Base-by-base conservation (phyloP, 2,113 vertebrate genomes). In the Heliornis fulica region DNA sequence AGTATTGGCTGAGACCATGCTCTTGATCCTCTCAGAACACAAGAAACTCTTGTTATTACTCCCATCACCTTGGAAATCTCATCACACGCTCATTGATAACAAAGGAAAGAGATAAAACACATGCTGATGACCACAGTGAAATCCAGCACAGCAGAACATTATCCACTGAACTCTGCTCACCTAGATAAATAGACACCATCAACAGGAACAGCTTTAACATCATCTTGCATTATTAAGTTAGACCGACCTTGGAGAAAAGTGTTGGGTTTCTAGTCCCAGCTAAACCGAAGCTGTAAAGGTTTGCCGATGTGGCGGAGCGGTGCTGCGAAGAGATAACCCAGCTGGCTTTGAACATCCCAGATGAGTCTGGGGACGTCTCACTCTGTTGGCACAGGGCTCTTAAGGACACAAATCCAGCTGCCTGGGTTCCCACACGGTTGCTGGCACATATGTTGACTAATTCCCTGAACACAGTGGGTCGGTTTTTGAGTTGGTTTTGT, bases 61-160 rank as follows among this genome's bases (percentile, higher is more conserved):
- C 13, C 31, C 28, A 16, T 31, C 13, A 71, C 46, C 40, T 51
- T 40, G 32, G 46, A 32, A 65, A 66, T 40, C 45, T 51, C 31
- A 26, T 29, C 19, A 13, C 50, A 48, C 6, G 9, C 15, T 69
- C 29, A 18, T 18, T 69, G 25, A 18, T 18, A 31, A 74, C 4
- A 64, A 76, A 34, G 14, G 28, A 68, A 50, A 28, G 60, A 51
- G 31, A 36, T 11, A 41, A 65, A 81, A 64, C 15, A 38, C 17
- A 60, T 12, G 32, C 32, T 1, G 0, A 50, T 45, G 21, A 34
- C 26, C 25, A 21, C 0, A 25, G 63, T 2, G 10, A 82, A 77
- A 82, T 60, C 26, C 64, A 54, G 46, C 8, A 16, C 0, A 13
- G 31, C 48, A 4, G 10, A 45, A 46, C 43, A 32, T 46, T 32